phyloP scores from a whole-genome alignment of 2,113 vertebrate genomes.

The Raja brachyura region DNA sequence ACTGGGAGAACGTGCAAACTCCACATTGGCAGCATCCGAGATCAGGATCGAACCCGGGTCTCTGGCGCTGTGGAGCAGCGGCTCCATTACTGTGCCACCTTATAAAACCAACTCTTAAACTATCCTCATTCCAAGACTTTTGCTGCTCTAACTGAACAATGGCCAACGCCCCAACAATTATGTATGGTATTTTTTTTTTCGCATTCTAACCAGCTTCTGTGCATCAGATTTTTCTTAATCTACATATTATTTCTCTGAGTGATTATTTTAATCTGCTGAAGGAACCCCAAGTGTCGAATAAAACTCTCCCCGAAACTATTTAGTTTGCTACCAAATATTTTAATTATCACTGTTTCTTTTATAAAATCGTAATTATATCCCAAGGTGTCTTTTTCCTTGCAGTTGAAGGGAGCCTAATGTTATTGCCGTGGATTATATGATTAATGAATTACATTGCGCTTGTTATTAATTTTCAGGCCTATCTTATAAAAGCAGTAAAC shows the following conservation, averaged over 20 bases:
- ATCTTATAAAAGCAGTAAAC: neutral
- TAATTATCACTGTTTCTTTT: neutral
- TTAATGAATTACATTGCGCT: neutral
- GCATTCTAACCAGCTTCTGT: neutral
- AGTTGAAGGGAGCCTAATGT: neutral
- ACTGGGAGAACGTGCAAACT: too few relatives aligned
- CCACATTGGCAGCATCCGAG: too few relatives aligned
- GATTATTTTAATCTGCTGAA: neutral
- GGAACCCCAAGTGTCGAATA: neutral
- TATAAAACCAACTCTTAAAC: neutral
- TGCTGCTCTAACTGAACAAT: neutral
- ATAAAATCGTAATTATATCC: neutral
- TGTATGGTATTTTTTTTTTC: neutral
- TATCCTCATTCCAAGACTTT: neutral
- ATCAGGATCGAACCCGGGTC: too few relatives aligned
- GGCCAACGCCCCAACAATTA: neutral
- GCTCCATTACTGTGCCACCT: too few relatives aligned
- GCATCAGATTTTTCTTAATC: neutral
- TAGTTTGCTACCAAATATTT: neutral
- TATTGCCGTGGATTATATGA: neutral
- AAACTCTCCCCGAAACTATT: neutral
- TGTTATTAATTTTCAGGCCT: neutral
- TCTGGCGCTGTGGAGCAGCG: too few relatives aligned
- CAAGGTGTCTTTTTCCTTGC: neutral
- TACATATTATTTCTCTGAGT: neutral